Conservation (phyloP, 1,140 invertebrate species). For the Ylistrum balloti region DNA sequence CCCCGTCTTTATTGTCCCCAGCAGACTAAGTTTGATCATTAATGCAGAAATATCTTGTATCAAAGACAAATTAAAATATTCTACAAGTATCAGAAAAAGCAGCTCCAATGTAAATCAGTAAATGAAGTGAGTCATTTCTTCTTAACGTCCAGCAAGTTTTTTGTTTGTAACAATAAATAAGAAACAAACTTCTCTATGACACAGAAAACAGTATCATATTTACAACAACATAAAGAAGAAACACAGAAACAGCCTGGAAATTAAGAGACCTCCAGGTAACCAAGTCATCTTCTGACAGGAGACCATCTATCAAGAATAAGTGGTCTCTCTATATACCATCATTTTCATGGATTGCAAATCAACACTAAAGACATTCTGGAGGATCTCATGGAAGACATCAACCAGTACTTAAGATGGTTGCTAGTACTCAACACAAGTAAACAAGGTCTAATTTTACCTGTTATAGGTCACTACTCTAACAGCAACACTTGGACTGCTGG, state of each 20-base stretch:
- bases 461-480: not conserved
- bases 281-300: not conserved
- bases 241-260: not conserved
- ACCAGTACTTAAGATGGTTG: not conserved
- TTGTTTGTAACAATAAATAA: too few relatives aligned
- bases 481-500: too few relatives aligned
- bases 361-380: constrained; percentile 1
- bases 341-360: not conserved
- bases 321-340: not conserved
- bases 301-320: not conserved
- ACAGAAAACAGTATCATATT: too few relatives aligned
- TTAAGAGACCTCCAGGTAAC: not conserved
- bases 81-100: too few relatives aligned
- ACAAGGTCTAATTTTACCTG: not conserved
- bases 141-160: too few relatives aligned
- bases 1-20: not conserved
- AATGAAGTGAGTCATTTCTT: too few relatives aligned
- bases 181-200: too few relatives aligned
- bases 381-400: not conserved
- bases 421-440: not conserved
- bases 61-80: too few relatives aligned
- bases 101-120: too few relatives aligned
- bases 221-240: too few relatives aligned
- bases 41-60: too few relatives aligned
- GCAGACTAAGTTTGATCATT: too few relatives aligned